Conservation (phyloP, 2,888 invertebrate species). For the Cataglyphis altisquamis region DNA sequence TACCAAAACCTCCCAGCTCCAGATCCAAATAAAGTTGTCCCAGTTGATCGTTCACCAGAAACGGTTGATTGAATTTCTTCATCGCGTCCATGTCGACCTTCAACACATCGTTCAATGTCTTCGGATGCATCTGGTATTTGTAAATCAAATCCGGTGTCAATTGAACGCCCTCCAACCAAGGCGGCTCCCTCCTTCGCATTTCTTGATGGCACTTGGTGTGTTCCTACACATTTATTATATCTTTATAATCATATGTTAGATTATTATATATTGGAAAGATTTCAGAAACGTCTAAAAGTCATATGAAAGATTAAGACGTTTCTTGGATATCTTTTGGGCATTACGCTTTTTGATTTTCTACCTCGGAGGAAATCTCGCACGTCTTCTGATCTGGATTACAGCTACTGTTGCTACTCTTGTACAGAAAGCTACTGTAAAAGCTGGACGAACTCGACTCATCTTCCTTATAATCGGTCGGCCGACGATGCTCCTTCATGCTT, state of each 20-base stretch:
- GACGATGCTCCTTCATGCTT: conserved; percentile 63
- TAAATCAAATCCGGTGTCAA: conserved; percentile 91
- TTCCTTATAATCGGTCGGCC: conserved; percentile 71
- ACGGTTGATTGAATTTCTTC: conserved; percentile 88
- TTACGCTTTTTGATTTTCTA: conserved; percentile 42
- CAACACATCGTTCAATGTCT: conserved; percentile 89
- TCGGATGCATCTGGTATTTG: conserved; percentile 89
- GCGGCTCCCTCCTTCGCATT: conserved; percentile 87
- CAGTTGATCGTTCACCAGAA: conserved; percentile 91
- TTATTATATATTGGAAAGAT: not conserved
- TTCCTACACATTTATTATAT: conserved; percentile 26
- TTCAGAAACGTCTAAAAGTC: not conserved
- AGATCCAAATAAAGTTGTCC: conserved; percentile 90
- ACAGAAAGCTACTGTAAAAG: conserved; percentile 83
- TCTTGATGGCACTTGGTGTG: conserved; percentile 55
- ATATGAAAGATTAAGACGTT: not conserved
- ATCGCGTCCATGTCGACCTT: conserved; percentile 88
- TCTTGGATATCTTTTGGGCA: not conserved
- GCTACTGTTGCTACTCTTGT: conserved; percentile 80
- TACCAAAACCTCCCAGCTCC: conserved; percentile 88
- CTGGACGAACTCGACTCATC: conserved; percentile 83
- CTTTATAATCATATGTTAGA: not conserved
- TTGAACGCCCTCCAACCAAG: conserved; percentile 90
- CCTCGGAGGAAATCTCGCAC: conserved; percentile 57
- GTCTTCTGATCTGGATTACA: conserved; percentile 76